A percentile compares a stretch with the other conserved stretches of the same genome.
phyloP scores from a whole-genome alignment of 2,113 vertebrate genomes.

The Cyanoderma ruficeps region DNA sequence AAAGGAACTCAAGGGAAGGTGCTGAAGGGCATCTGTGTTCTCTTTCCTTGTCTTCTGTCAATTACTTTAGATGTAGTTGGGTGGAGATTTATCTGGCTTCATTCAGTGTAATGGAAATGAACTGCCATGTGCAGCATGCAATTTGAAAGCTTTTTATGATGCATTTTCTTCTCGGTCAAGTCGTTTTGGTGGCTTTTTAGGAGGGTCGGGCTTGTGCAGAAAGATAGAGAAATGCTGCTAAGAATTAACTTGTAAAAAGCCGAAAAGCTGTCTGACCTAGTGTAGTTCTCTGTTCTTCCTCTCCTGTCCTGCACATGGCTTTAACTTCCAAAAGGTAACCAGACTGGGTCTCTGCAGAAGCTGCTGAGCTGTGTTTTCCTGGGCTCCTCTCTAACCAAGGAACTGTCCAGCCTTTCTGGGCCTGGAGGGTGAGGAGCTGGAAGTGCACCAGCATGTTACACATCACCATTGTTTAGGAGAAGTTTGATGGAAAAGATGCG shows the following conservation, averaged over 20 bases:
- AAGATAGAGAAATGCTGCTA: background rate
- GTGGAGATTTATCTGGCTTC: background rate
- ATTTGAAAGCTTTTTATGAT: background rate
- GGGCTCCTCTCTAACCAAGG: background rate
- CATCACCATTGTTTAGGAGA: accelerated
- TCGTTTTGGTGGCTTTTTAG: background rate
- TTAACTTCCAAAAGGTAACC: background rate
- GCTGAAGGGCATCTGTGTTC: background rate
- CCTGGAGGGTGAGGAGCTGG: background rate
- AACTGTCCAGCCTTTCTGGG: background rate
- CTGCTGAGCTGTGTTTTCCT: background rate
- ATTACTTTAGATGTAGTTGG: background rate
- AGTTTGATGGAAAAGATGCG: background rate
- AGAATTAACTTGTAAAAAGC: background rate
- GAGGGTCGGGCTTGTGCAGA: background rate
- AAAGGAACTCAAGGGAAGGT: background rate
- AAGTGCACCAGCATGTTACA: accelerated
- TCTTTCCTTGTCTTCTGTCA: background rate
- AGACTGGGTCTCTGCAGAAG: background rate
- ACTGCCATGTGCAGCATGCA: background rate
- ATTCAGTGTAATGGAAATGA: background rate
- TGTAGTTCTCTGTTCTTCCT: background rate
- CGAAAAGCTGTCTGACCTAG: background rate
- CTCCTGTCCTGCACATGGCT: background rate
- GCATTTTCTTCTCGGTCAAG: background rate